Evolutionary conservation across 2,888 invertebrate genomes (phyloP), one percentile per base, ranked within the genome.

Genomic region (Xanthorhoe designata): DNA sequence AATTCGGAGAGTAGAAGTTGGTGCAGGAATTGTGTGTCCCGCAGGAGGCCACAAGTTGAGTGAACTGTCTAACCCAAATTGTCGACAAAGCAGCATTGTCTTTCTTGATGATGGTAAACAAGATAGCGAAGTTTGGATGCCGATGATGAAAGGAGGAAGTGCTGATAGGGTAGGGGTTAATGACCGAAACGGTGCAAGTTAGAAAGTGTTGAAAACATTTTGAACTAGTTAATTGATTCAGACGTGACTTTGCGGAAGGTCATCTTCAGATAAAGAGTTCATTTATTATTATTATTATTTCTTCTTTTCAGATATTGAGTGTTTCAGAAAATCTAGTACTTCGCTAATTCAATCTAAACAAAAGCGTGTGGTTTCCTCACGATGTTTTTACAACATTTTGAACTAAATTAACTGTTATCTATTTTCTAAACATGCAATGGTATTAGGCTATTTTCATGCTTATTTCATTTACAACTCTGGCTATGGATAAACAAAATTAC

Each of bases 61-160:
- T 91, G 91, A 91, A 92, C 92, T 86, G 82, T 75, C 84, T 90
- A 90, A 91, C 90, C 91, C 82, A 90, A 88, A 91, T 91, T 85
- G 85, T 83, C 77, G 78, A 89, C 90, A 91, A 89, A 84, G 84
- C 78, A 80, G 79, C 83, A 86, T 91, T 91, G 90, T 91, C 82
- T 87, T 85, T 83, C 83, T 86, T 82, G 80, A 82, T 81, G 82
- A 82, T 80, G 81, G 78, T 80, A 82, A 86, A 84, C 82, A 83
- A 76, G 84, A 84, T 81, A 80, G 75, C 73, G 68, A 63, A 62
- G 73, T 74, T 70, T 70, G 78, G 72, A 75, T 71, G 71, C 66
- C 78, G 75, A 70, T 73, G 71, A 62, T 70, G 71, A 70, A 73
- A 73, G 58, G 61, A 72, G 72, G 72, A 74, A 66, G 72, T 74